phyloP scores from a whole-genome alignment of 1,140 invertebrate species.

The Chironomus tepperi region DNA sequence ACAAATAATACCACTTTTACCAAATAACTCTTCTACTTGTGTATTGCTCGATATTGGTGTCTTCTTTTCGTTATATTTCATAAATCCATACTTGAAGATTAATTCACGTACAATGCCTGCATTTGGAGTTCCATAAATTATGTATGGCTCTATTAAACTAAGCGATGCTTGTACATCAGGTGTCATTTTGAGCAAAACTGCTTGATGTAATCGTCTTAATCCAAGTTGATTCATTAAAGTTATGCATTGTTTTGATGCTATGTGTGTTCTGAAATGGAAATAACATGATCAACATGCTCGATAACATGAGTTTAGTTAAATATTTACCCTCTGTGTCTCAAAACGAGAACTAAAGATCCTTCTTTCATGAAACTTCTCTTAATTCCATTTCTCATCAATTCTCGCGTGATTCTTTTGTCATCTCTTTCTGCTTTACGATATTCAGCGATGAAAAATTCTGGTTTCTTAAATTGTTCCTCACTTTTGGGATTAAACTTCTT shows the following conservation, averaged over 20 bases:
- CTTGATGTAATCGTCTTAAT: conserved; percentile 32
- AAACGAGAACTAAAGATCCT: conserved; percentile 29
- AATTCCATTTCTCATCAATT: conserved; percentile 29
- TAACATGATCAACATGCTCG: neutral
- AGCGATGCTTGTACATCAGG: conserved; percentile 36
- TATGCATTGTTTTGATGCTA: conserved; percentile 31
- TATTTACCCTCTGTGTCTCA: conserved; percentile 34
- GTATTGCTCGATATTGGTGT: conserved; percentile 38
- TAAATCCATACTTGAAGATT: conserved; percentile 39
- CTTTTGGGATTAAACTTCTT: conserved; percentile 28
- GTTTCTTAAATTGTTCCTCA: conserved; percentile 36
- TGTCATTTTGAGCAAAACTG: conserved; percentile 36
- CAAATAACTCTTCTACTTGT: conserved; percentile 36
- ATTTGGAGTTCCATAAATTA: conserved; percentile 36
- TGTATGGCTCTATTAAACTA: conserved; percentile 38
- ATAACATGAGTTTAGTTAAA: neutral
- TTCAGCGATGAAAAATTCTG: conserved; percentile 38
- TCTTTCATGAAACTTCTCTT: conserved; percentile 5
- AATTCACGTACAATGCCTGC: conserved; percentile 35
- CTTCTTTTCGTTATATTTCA: conserved; percentile 34
- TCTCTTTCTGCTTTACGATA: conserved; percentile 37
- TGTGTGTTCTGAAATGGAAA: conserved; percentile 5
- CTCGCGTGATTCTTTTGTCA: conserved; percentile 35
- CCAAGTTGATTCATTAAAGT: conserved; percentile 33
- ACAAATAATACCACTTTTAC: conserved; percentile 37